Base-by-base conservation (phyloP, 1,140 invertebrate genomes). In the Atta colombica region DNA sequence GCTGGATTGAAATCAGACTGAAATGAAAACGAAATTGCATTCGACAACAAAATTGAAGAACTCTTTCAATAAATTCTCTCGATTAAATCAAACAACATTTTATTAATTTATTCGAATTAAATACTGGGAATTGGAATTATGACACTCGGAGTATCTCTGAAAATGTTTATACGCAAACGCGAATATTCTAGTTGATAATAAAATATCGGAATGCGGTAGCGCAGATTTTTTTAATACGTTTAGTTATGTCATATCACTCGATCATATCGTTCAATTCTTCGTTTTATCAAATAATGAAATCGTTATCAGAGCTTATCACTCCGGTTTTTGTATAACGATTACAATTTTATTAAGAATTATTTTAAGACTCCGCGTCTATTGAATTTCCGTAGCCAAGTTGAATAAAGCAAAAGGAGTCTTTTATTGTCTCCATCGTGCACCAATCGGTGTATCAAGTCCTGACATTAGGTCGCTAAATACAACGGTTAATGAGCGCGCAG, bases 381-480 rank as follows among this genome's bases (percentile, higher is more conserved):
- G 53, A 7, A 53, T 31, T 5, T 74, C 25, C 28, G 60, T 14
- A 10, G 10, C 14, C 65, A 4, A 35, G 8, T n/a, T 12, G 31
- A 66, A 39, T 66, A n/a, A 66, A 66, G 7, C 31, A 16, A 39
- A 39, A 18, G 65, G 65, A 10, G 21, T 0, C 3, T 66, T 1
- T n/a, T 8, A 21, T 60, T 25, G 4, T 60, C 10, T 60, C 58
- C 21, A 3, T 66, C 58, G 49, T 18, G 31, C n/a, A 18, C 6
- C 31, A n/a, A 25, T 45, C 12, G 45, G 25, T 21, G 28, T n/a
- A 63, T 65, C 25, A 25, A 3, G n/a, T 82, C 12, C 31, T 66
- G 31, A 77, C 74, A 12, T 53, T 55, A 39, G 10, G 31, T 55
- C 31, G 82, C 60, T 85, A 85, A 85, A 35, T 31, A 18, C 25